A percentile compares a stretch with the other conserved stretches of the same genome.
phyloP scores from a whole-genome alignment of 2,113 vertebrate genomes.

The Stegastes partitus region DNA sequence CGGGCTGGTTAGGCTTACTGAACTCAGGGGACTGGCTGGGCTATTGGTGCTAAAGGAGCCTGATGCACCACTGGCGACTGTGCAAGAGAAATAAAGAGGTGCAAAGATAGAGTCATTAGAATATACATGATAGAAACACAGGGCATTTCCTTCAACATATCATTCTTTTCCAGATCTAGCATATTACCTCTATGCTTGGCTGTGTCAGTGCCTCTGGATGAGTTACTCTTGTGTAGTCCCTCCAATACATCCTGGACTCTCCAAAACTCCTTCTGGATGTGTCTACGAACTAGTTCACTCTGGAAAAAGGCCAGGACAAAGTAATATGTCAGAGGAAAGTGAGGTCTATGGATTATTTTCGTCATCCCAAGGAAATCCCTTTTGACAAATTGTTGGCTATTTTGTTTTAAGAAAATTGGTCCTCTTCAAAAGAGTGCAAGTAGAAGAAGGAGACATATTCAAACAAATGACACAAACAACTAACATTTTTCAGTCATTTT shows the following conservation, averaged over 20 bases:
- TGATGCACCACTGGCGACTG: conserved; percentile 87
- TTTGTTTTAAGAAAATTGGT: no score
- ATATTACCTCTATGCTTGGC: conserved; percentile 92
- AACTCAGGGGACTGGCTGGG: conserved; percentile 96
- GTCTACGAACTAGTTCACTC: conserved; percentile 91
- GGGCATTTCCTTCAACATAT: background rate
- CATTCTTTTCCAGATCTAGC: background rate
- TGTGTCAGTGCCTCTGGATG: conserved; percentile 92
- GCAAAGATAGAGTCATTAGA: background rate
- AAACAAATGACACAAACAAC: no score
- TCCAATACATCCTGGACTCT: conserved; percentile 97
- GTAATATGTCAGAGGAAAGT: background rate
- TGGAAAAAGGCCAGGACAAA: conserved; percentile 64
- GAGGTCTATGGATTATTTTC: no score
- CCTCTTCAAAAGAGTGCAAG: no score
- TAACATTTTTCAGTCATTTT: no score
- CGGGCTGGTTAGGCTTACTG: conserved; percentile 95
- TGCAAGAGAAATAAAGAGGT: conserved; percentile 29
- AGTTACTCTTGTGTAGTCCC: conserved; percentile 94
- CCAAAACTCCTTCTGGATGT: conserved; percentile 98
- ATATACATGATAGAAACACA: background rate
- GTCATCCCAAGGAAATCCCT: no score
- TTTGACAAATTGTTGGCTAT: no score
- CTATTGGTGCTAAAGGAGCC: conserved; percentile 96
- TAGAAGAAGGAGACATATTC: no score